Evolutionary conservation across 2,888 invertebrate species (phyloP), one percentile per base, ranked within the genome.

Genomic region (Aradus depressus): DNA sequence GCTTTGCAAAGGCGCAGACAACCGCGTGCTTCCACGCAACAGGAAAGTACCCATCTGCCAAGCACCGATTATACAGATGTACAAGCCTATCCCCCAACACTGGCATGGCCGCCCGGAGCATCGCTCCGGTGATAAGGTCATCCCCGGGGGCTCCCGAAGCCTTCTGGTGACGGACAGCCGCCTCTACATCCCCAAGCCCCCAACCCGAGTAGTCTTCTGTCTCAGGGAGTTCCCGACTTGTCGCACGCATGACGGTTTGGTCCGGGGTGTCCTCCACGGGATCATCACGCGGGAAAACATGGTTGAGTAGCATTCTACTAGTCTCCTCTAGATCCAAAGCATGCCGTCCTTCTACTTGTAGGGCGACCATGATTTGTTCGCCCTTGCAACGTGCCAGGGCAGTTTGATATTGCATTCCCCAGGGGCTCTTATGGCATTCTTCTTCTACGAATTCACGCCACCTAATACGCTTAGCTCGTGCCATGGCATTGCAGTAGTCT

Each of bases 361-460:
- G n/a, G n/a, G n/a, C n/a, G n/a, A n/a, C n/a, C n/a, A n/a, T n/a
- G n/a, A n/a, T n/a, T n/a, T n/a, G n/a, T n/a, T n/a, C n/a, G n/a
- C n/a, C n/a, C n/a, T n/a, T n/a, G n/a, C n/a, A n/a, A n/a, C n/a
- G n/a, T n/a, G n/a, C n/a, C n/a, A n/a, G n/a, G n/a, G n/a, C n/a
- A n/a, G n/a, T n/a, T n/a, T n/a, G n/a, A n/a, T n/a, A n/a, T n/a
- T n/a, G n/a, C n/a, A n/a, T 2, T 3, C 31, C 45, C 45, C 45
- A 45, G 16, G 34, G 45, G 21, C 21, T 31, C 18, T 18, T 8
- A 3, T 2, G 10, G 16, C 26, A 12, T 8, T 43, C 28, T 3
- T 25, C 34, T 3, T n/a, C 8, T 3, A 45, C 21, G 34, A 45
- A 45, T 3, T 14, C 19, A 6, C 45, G 31, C 45, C 45, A 45